Conservation (phyloP, 2,797 vertebrate genomes). For the Furcifer pardalis region DNA sequence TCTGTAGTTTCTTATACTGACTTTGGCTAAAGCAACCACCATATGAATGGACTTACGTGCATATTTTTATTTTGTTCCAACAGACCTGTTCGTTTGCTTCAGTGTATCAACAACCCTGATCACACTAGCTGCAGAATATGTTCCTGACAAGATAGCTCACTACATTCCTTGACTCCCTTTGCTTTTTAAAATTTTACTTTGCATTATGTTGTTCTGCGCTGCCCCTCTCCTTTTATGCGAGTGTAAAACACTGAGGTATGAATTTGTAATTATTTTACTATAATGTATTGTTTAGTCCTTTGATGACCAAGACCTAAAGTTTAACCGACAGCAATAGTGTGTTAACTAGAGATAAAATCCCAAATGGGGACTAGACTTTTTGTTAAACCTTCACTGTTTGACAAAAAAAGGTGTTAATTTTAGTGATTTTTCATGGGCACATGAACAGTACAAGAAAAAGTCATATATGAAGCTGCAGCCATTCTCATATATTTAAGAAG, state of each 20-base stretch:
- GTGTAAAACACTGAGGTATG: not conserved
- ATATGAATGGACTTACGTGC: not conserved
- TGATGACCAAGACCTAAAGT: not conserved
- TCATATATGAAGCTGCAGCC: not conserved
- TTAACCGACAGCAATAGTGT: not conserved
- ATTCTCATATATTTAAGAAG: too few relatives aligned
- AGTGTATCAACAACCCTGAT: conserved; percentile 65
- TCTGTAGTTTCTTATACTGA: not conserved
- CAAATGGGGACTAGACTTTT: not conserved
- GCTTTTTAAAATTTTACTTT: not conserved
- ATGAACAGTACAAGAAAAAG: not conserved
- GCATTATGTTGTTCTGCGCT: too few relatives aligned
- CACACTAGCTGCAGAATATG: conserved; percentile 61
- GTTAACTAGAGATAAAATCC: not conserved
- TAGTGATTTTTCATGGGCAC: not conserved
- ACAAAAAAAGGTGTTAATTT: not conserved
- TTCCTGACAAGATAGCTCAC: conserved; percentile 14
- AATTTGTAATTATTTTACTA: not conserved
- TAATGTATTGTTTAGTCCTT: not conserved
- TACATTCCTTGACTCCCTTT: accelerated
- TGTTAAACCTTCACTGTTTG: not conserved
- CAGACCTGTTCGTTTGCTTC: conserved; percentile 72
- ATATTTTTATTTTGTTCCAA: conserved; percentile 36
- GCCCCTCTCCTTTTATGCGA: not conserved
- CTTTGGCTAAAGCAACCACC: not conserved